These are phyloP conservation scores for Megaleporinus macrocephalus DNA, from an alignment of 2,113 vertebrate genomes.

Conservation along the genomic window DNA sequence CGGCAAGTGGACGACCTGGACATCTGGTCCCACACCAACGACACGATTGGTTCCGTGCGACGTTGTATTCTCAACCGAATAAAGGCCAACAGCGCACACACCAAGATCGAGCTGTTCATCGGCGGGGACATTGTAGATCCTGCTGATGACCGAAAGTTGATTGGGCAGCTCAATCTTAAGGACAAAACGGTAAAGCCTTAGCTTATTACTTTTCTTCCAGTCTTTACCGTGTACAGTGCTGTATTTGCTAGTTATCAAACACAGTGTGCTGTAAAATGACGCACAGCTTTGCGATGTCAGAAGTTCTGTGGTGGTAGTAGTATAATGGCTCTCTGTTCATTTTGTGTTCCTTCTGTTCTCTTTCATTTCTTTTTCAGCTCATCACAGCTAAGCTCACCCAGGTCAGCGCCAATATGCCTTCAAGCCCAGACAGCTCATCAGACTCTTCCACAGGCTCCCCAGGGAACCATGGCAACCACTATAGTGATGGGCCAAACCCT, in stretches of 20 bases:
- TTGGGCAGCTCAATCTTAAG: conserved; percentile 97
- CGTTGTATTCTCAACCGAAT: conserved; percentile 95
- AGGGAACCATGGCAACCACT: conserved; percentile 98
- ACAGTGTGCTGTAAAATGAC: not conserved
- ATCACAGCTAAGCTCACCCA: conserved; percentile 99
- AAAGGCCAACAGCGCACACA: conserved; percentile 96
- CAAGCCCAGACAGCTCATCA: conserved; percentile 98
- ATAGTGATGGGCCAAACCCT: conserved; percentile 96
- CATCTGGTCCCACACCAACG: conserved; percentile 98
- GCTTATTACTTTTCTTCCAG: too few species aligned
- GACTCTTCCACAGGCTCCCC: conserved; percentile 98
- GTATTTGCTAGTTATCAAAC: too few species aligned
- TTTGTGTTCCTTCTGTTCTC: not conserved
- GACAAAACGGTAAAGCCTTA: conserved; percentile 88
- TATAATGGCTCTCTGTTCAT: conserved; percentile 9
- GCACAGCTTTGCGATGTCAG: not conserved
- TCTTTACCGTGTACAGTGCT: too few species aligned
- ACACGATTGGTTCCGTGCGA: conserved; percentile 97
- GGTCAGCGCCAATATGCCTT: conserved; percentile 99
- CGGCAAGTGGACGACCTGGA: conserved; percentile 97
- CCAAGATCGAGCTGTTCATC: conserved; percentile 97
- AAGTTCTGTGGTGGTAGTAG: not conserved
- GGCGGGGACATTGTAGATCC: conserved; percentile 98
- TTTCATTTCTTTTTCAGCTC: conserved; percentile 72
- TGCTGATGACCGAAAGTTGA: conserved; percentile 95